Evolutionary conservation across 2,888 invertebrate genomes (phyloP), one percentile per base, ranked within the genome.

Genomic region (Apodemia hepburni): DNA sequence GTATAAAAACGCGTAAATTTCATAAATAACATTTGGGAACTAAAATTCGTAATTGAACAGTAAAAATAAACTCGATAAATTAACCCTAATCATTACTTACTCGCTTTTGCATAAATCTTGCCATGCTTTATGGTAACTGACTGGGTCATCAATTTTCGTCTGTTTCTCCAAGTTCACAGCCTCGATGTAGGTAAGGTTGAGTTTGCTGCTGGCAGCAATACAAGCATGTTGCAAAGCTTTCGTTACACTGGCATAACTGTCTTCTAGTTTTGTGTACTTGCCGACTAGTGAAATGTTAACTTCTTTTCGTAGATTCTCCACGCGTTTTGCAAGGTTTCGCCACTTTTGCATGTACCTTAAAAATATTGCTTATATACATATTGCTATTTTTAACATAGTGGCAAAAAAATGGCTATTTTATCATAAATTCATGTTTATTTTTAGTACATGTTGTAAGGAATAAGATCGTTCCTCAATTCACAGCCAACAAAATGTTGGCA

Each of bases 201-300:
- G 92, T 83, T 96, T 97, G 72, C 96, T 96, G 7, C 97, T 96
- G 51, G 95, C 94, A 61, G 96, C 95, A 59, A 98, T 94, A 0
- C 98, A 95, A 0, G 99, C 97, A 82, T 99, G 99, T 72, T 98
- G 96, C 57, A 99, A 83, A 0, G 99, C 97, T 87, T 99, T 99
- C 0, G 96, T 96, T 0, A 99, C 97, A 0, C 99, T 99, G 0
- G 98, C 97, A 78, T 99, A 99, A 0, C 99, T 96, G 87, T 99
- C 99, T 78, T 98, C 96, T 15, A 99, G 88, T 77, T 96, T 96
- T 0, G 99, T 99, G 79, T 99, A 99, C 88, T 99, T 99, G 7
- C 99, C 99, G 2, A 99, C 99, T 3, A 99, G 89, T 2, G 97
- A 97, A 64, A 99, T 98, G 67, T 93, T 95, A 0, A 98, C 97